Base-by-base conservation (phyloP, 2,113 vertebrate species). In the Zingel zingel region DNA sequence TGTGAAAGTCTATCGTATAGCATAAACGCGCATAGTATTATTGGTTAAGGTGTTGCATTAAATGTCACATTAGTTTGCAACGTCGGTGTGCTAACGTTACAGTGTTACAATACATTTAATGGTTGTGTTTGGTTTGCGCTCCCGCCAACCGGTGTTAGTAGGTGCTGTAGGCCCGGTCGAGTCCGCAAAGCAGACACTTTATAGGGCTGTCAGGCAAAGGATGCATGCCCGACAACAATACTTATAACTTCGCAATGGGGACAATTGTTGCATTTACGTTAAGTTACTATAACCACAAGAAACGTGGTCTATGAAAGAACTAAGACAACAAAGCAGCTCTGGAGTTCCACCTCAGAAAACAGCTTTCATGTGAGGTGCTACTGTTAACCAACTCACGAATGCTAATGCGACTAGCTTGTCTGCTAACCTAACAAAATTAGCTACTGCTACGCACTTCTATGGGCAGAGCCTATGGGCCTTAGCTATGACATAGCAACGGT, bases 121-220 rank as follows among this genome's bases (percentile, higher is more conserved):
- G 51, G 59, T 56, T 77, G 54, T 81, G 82, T 92, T 93, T 87
- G 61, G 65, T 76, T 88, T 74, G 48, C 86, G 90, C 94, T 96
- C 94, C 95, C 95, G 95, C 94, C 95, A 94, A 93, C 91, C 85
- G 53, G 57, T 73, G 36, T 64, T 45, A 18, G 62, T 50, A 18
- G 47, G 74, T 21, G 65, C 66, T 57, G 57, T n/a, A 87, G 89
- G 89, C 91, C 90, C 84, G 21, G 75, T 14, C 59, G 16, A 36
- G 47, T 25, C 74, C 48, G 48, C 82, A 6, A 47, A 45, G 39
- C 73, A 66, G 6, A 11, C 74, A 76, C 73, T 61, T 27, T 11
- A 2, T 9, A 0, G n/a, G 25, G 45, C 83, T 83, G 84, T 79
- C 78, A 86, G 53, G 13, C 30, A 19, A 47, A 25, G 0, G 9